A percentile compares a stretch with the other conserved stretches of the same genome.
Evolutionary conservation across 2,888 invertebrate genomes (phyloP).

Genomic region (Elmis aenea): DNA sequence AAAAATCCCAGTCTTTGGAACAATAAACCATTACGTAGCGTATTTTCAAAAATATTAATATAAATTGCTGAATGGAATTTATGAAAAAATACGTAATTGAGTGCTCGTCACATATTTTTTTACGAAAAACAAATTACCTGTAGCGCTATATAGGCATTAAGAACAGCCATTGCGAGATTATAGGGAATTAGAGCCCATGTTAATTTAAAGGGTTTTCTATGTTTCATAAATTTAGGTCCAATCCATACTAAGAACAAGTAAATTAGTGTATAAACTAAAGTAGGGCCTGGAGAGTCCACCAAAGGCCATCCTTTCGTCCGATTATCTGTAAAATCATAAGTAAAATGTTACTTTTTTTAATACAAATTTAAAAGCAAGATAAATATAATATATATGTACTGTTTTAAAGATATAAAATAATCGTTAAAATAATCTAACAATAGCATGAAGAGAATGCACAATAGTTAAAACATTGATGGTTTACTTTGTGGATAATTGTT

Average conservation of each 20-base stretch:
- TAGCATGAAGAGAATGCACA: too few species aligned
- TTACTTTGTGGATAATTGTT: too few species aligned
- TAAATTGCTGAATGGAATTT: too few species aligned
- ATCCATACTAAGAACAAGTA: conserved; percentile 75
- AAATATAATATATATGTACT: neutral
- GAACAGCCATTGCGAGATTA: conserved; percentile 74
- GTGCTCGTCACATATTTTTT: too few species aligned
- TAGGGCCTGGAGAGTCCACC: conserved; percentile 76
- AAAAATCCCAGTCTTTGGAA: too few species aligned
- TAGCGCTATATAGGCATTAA: conserved; percentile 79
- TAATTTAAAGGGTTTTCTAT: conserved; percentile 69
- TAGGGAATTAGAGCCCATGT: conserved; percentile 75
- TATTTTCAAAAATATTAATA: too few species aligned
- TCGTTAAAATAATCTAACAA: conserved; percentile 1
- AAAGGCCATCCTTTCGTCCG: conserved; percentile 81
- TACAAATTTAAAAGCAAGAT: neutral
- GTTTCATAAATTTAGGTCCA: conserved; percentile 78
- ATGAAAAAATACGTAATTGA: too few species aligned
- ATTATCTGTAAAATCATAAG: conserved; percentile 55
- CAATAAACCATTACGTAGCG: too few species aligned
- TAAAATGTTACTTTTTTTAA: neutral
- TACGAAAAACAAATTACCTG: too few species aligned
- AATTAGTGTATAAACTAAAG: conserved; percentile 60
- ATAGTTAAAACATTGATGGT: too few species aligned
- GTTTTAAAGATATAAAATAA: neutral